Evolutionary conservation across 2,888 invertebrate species (phyloP).

Genomic region (Diadromus collaris): DNA sequence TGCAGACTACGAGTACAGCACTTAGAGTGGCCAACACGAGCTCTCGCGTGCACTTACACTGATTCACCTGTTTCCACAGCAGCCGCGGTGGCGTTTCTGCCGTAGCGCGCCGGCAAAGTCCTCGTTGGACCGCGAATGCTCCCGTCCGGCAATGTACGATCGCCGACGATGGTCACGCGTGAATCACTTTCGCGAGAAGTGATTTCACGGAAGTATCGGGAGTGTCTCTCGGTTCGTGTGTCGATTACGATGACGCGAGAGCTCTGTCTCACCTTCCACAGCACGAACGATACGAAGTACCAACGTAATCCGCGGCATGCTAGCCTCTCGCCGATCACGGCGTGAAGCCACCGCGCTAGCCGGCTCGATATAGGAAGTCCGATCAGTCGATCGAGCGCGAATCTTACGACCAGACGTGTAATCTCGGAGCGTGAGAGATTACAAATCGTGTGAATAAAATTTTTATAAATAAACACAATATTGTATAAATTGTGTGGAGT

Average conservation of each 20-base stretch:
- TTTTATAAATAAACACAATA: background rate
- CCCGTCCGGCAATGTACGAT: constrained; percentile 10
- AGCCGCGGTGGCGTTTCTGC: background rate
- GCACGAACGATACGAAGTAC: constrained; percentile 37
- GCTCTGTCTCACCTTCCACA: constrained; percentile 35
- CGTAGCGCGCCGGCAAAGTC: constrained; percentile 1
- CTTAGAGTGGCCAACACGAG: constrained; percentile 40
- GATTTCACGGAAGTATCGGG: constrained; percentile 57
- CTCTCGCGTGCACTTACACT: constrained; percentile 6
- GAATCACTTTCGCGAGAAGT: constrained; percentile 60
- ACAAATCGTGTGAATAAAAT: background rate
- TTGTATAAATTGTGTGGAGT: background rate
- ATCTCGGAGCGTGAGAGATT: background rate
- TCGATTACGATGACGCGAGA: constrained; percentile 33
- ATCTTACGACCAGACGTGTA: constrained; percentile 48
- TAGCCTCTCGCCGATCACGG: constrained; percentile 28
- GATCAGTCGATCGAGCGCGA: constrained; percentile 59
- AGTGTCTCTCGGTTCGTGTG: constrained; percentile 11
- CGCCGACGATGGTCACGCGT: constrained; percentile 33
- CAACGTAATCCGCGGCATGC: constrained; percentile 51
- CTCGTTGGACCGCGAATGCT: constrained; percentile 18
- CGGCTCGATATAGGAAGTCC: constrained; percentile 32
- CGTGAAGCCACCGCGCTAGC: constrained; percentile 23
- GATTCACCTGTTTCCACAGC: constrained; percentile 41
- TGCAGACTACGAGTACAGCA: constrained; percentile 35